Base-by-base conservation (phyloP, 2,113 vertebrate species). In the Scatophagus argus region DNA sequence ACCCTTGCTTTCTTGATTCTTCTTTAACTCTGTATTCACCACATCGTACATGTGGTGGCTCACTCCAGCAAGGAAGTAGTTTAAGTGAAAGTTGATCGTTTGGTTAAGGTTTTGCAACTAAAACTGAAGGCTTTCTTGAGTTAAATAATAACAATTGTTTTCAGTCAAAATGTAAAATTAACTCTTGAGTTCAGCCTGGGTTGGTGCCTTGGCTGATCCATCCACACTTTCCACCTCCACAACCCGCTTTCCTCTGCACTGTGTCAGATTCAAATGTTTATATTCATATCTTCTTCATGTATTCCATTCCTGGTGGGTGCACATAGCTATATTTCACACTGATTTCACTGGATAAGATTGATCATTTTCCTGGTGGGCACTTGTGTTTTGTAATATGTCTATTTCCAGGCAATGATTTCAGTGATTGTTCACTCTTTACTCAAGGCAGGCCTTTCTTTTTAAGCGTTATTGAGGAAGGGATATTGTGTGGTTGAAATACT, bases 141-240 rank as follows among this genome's bases (percentile, higher is more conserved):
- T 55, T 32, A 4, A 67, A 58, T 17, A 43, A 58, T 14, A 65
- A 58, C 14, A 65, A 46, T 62, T 46, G 4, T 38, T 49, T 65
- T 58, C n/a, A 19, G 29, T 63, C 2, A 60, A 71, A 67, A 60
- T 31, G n/a, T 17, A 14, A 73, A 73, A 55, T 78, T 0, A 82
- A 41, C 43, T 54, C 43, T 32, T 14, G 60, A 79, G 77, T 55
- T 79, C 54, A 62, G 17, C 38, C 61, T 3, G 70, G 71, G 74
- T 79, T 29, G 0, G 12, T 4, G 32, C 65, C 34, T 29, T 21
- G 39, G 65, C 46, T 39, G 38, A 81, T 68, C 65, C 32, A 1
- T 66, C 73, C 8, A 14, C 27, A 52, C 32, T 47, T 11, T 73
- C 76, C 73, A 74, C 77, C 73, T 73, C 80, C 66, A 29, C 70